Conservation (phyloP, 2,797 vertebrate species). For the Stomatorhinus walkeri region DNA sequence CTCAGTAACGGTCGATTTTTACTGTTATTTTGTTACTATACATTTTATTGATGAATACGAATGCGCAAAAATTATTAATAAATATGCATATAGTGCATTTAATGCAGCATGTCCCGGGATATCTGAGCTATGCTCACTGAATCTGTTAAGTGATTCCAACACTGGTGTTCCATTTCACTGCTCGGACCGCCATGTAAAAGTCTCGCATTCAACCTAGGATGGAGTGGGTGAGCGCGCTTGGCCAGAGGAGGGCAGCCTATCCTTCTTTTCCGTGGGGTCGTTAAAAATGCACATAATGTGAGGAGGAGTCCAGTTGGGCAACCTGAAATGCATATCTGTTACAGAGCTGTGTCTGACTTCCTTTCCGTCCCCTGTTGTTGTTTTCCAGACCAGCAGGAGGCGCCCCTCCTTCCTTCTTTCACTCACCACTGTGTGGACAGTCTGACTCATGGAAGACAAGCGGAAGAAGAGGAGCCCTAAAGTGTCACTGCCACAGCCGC, state of each 20-base stretch:
- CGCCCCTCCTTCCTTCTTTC: background rate
- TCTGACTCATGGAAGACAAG: constrained; percentile 77
- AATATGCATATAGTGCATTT: background rate
- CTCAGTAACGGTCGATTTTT: background rate
- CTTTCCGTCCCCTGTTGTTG: too few species aligned
- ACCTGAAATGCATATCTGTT: background rate
- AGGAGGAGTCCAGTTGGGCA: background rate
- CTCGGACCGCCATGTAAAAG: background rate
- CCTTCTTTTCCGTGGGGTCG: background rate
- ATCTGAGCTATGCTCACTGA: background rate
- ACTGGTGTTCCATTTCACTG: background rate
- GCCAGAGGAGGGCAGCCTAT: background rate
- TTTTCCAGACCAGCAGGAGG: background rate
- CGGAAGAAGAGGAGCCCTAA: constrained; percentile 86
- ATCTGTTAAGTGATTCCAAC: background rate
- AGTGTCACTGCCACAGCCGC: constrained; percentile 73
- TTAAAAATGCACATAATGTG: background rate
- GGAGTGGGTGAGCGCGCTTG: background rate
- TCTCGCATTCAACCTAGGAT: background rate
- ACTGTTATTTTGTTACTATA: background rate
- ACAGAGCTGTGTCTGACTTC: background rate
- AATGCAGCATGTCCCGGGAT: background rate
- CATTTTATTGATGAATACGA: background rate
- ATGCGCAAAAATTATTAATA: background rate
- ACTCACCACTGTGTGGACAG: background rate